A percentile compares a stretch with the other conserved stretches of the same genome.
Evolutionary conservation across 2,888 invertebrate species (phyloP).

Genomic region (Fabriciana adippe): DNA sequence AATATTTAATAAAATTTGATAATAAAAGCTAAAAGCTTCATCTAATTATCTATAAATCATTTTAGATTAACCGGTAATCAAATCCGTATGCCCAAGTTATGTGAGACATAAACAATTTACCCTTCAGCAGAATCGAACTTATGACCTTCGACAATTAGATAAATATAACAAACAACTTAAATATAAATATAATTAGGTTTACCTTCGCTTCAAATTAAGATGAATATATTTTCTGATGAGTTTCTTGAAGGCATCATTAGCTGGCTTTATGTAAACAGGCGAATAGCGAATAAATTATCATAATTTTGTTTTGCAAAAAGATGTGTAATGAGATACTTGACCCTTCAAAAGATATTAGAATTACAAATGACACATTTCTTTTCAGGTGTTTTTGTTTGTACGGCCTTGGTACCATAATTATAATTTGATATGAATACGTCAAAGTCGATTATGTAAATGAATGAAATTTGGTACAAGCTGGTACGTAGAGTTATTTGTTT

Average conservation of each 20-base stretch:
- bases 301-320: constrained; percentile 29
- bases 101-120: no score
- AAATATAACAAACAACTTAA: not conserved
- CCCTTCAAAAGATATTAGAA: constrained; percentile 19
- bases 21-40: no score
- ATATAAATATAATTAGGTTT: constrained; percentile 27
- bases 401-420: not conserved
- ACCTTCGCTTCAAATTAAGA: constrained; percentile 21
- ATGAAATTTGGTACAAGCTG: no score
- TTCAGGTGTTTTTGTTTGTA: not conserved
- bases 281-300: constrained; percentile 33
- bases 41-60: no score
- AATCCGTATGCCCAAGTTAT: no score
- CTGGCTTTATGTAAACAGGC: constrained; percentile 29
- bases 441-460: not conserved
- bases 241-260: constrained; percentile 33
- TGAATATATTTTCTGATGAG: constrained; percentile 30
- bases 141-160: no score
- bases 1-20: no score
- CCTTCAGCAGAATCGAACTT: no score
- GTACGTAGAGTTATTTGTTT: no score
- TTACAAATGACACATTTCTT: constrained; percentile 18
- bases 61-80: no score
- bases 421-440: not conserved
- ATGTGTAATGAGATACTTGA: constrained; percentile 29